These are phyloP conservation scores for Aurelia coerulea DNA, from an alignment of 30 jellyfish, hydroid and myxozoan species.

Conservation along the genomic window DNA sequence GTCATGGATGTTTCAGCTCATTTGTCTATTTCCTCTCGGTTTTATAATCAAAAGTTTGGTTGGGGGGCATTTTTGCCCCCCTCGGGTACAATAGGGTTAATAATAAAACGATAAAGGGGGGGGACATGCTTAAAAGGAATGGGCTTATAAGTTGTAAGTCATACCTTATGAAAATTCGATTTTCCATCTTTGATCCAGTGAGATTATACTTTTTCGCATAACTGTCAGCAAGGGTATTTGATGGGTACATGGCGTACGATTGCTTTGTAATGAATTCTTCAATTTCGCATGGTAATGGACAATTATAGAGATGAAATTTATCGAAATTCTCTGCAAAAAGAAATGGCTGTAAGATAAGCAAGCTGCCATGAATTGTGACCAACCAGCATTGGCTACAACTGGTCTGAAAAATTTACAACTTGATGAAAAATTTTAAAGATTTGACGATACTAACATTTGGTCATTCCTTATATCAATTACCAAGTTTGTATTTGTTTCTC, in stretches of 20 bases:
- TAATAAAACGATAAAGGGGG: not conserved
- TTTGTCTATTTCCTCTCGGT: too few relatives aligned
- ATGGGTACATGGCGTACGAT: slow-evolving; percentile 80
- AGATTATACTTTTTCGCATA: slow-evolving; percentile 8
- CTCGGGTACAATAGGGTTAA: too few relatives aligned
- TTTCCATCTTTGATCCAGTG: slow-evolving; percentile 25
- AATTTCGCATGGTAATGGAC: slow-evolving; percentile 85
- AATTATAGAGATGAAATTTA: slow-evolving; percentile 28
- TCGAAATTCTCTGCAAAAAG: slow-evolving; percentile 69
- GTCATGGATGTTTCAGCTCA: too few relatives aligned
- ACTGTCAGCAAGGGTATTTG: slow-evolving; percentile 40
- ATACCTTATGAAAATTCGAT: slow-evolving; percentile 45
- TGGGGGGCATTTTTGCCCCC: too few relatives aligned
- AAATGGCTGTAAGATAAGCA: not conserved
- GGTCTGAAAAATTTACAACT: not conserved
- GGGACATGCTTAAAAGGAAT: not conserved
- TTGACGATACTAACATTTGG: too few relatives aligned
- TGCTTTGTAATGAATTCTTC: slow-evolving; percentile 67
- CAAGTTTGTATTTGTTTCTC: too few relatives aligned
- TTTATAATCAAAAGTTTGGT: too few relatives aligned
- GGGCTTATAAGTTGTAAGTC: not conserved
- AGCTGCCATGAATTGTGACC: not conserved
- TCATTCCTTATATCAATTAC: too few relatives aligned
- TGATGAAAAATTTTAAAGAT: not conserved
- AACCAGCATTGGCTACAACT: not conserved